Evolutionary conservation across 2,797 vertebrate species (phyloP).

Genomic region (Microctenopoma lineatum): DNA sequence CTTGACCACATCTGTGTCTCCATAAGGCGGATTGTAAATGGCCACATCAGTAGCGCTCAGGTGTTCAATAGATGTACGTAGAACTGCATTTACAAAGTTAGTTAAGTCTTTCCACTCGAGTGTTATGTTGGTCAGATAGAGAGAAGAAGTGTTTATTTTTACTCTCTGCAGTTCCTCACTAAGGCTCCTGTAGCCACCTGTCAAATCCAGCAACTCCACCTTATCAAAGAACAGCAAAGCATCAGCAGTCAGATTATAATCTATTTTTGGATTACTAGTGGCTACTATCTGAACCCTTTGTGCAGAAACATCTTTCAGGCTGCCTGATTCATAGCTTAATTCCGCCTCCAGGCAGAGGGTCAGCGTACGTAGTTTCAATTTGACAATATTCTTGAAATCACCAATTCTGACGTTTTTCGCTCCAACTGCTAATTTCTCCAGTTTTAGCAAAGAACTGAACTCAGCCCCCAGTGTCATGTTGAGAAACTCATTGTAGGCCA

Average conservation of each 20-base stretch:
- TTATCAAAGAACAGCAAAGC: conserved; percentile 76
- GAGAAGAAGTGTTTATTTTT: conserved; percentile 71
- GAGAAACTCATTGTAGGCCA: conserved; percentile 83
- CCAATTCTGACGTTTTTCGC: conserved; percentile 66
- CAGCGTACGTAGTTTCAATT: conserved; percentile 71
- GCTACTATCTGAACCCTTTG: conserved; percentile 62
- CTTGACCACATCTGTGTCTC: accelerated
- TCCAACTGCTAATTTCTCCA: conserved; percentile 83
- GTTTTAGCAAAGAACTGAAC: conserved; percentile 67
- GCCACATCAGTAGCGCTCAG: conserved; percentile 23
- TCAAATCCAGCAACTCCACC: conserved; percentile 83
- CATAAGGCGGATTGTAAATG: accelerated
- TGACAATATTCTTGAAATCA: conserved; percentile 80
- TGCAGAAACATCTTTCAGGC: conserved; percentile 55
- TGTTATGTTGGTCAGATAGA: conserved; percentile 79
- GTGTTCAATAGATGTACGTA: conserved; percentile 77
- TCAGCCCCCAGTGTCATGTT: conserved; percentile 77
- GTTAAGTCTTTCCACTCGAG: conserved; percentile 78
- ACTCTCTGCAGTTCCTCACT: conserved; percentile 37
- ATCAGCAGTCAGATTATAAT: conserved; percentile 71
- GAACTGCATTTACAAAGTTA: conserved; percentile 61
- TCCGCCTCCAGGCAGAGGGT: conserved; percentile 66
- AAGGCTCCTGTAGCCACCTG: conserved; percentile 38
- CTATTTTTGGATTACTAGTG: conserved; percentile 18
- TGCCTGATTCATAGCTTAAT: conserved; percentile 65